Percentiles rank a stretch among this genome's conserved stretches.
Conservation (phyloP, 2,888 invertebrate species). For the Halictus ligatus region DNA sequence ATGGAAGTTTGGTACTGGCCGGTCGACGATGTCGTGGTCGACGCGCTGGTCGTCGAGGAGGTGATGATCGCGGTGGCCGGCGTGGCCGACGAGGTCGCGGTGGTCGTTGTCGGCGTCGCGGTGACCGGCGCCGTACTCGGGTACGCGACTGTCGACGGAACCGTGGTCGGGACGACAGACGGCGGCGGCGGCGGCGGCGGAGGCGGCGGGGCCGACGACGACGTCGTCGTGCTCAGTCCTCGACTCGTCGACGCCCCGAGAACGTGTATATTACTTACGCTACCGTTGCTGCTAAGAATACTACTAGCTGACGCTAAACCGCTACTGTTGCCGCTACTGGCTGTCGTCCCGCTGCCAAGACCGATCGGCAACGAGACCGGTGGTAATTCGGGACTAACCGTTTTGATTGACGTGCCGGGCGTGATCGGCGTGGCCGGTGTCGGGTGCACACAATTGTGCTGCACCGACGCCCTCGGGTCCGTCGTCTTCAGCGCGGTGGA, state of each 20-base stretch:
- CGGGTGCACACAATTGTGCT: conserved; percentile 80
- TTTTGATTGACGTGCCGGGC: conserved; percentile 79
- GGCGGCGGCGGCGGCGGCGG: too few relatives aligned
- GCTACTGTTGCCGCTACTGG: conserved; percentile 71
- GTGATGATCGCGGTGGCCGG: conserved; percentile 75
- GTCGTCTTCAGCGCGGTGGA: conserved; percentile 69
- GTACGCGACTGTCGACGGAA: conserved; percentile 42
- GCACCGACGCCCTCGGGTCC: conserved; percentile 75
- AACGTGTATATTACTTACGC: conserved; percentile 68
- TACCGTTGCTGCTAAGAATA: conserved; percentile 71
- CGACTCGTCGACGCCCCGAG: conserved; percentile 73
- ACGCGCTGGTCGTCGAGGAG: conserved; percentile 65
- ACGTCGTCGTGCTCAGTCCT: conserved; percentile 46
- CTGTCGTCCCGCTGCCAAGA: conserved; percentile 68
- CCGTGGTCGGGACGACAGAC: conserved; percentile 20
- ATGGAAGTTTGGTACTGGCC: conserved; percentile 63
- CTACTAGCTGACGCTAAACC: conserved; percentile 70
- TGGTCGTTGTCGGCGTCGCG: conserved; percentile 60
- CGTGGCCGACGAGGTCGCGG: conserved; percentile 59
- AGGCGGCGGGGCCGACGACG: conserved; percentile 20
- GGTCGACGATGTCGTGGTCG: conserved; percentile 64
- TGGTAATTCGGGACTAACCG: conserved; percentile 81
- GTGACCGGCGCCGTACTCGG: conserved; percentile 54
- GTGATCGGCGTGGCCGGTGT: conserved; percentile 81
- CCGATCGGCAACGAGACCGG: conserved; percentile 79